phyloP scores from a whole-genome alignment of 1,140 invertebrate species.

The Parasteatoda tepidariorum region DNA sequence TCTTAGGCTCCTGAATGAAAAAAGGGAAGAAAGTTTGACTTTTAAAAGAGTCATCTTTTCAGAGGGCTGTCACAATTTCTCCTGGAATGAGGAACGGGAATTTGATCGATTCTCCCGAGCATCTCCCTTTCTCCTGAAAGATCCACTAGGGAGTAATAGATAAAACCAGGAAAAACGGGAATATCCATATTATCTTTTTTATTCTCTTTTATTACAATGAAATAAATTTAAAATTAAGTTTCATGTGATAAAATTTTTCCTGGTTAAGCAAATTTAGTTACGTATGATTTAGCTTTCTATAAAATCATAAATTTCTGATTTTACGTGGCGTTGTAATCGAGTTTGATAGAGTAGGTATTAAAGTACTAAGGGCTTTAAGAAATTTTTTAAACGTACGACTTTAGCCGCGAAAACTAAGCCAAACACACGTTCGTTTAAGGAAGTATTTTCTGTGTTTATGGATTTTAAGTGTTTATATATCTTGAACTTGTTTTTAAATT shows the following conservation, averaged over 20 bases:
- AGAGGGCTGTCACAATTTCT: background rate
- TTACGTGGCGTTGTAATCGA: no score
- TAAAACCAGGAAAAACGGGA: background rate
- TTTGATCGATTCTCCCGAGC: background rate
- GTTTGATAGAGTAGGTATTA: no score
- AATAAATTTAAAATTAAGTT: background rate
- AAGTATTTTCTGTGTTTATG: no score
- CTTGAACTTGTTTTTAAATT: no score
- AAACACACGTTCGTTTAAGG: no score
- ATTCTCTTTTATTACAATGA: background rate
- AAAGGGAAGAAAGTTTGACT: background rate
- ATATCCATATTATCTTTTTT: background rate
- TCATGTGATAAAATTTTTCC: background rate
- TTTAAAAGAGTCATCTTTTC: background rate
- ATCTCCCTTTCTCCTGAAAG: background rate
- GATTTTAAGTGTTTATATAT: no score
- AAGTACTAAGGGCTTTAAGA: no score
- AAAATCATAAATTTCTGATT: no score
- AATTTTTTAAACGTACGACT: no score
- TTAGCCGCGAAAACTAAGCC: no score
- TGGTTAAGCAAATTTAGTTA: background rate
- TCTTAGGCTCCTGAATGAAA: no score
- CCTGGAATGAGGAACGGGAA: background rate
- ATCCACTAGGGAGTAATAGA: background rate
- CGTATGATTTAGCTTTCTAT: no score